These are phyloP conservation scores for Poeciliopsis occidentalis DNA, from an alignment of 2,113 vertebrate species.

Conservation along the genomic window DNA sequence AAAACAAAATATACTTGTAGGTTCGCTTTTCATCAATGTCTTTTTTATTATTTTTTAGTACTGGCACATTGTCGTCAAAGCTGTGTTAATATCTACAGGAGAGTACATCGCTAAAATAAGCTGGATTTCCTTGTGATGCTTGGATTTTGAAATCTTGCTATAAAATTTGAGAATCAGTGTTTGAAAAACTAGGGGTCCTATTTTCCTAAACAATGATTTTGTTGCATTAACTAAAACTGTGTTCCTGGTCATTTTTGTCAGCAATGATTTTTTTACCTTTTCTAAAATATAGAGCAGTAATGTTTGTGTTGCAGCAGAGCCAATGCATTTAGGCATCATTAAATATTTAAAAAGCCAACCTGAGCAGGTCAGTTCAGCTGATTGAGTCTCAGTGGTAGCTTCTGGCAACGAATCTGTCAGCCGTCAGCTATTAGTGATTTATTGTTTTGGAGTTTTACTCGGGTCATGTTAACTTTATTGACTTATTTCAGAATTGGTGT, in stretches of 20 bases:
- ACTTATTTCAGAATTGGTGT: constrained; percentile 8
- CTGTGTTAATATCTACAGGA: neutral
- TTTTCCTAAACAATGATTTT: too few species aligned
- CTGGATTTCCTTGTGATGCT: too few species aligned
- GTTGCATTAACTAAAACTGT: too few species aligned
- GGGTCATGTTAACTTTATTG: constrained; percentile 5
- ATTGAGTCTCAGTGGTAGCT: neutral
- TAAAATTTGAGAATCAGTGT: too few species aligned
- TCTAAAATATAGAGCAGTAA: neutral
- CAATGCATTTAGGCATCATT: neutral
- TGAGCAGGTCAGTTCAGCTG: neutral
- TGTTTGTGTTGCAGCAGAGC: neutral
- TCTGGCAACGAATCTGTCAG: constrained; percentile 2
- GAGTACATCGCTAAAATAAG: neutral
- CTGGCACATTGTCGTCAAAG: too few species aligned
- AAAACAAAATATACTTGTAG: neutral
- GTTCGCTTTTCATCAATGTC: neutral
- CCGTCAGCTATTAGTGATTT: constrained; percentile 2
- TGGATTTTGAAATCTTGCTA: too few species aligned
- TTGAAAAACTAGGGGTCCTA: too few species aligned
- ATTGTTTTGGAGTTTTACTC: constrained; percentile 5
- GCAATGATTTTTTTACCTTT: neutral
- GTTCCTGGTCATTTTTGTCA: neutral
- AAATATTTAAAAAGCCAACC: neutral
- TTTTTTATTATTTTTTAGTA: neutral